Base-by-base conservation (phyloP, 2,888 invertebrate species). In the Drosophila mimetica region DNA sequence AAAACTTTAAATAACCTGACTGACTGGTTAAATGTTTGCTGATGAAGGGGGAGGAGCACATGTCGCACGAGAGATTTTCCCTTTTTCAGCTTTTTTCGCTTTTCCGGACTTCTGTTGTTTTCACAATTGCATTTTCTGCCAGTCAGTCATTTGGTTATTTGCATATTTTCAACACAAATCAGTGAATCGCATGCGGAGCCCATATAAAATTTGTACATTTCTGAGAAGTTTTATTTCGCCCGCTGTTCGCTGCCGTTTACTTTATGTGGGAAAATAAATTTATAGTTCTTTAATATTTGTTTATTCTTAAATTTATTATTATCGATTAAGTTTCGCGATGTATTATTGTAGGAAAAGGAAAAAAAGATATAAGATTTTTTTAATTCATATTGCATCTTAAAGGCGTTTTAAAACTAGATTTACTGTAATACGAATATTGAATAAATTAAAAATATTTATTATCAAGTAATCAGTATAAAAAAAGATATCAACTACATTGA, bases 101-200 rank as follows among this genome's bases (percentile, higher is more conserved):
- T 46, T 46, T 59, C 34, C 59, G 28, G 36, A 11, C 28, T 37
- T 28, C 18, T 37, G 55, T 52, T 57, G 42, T 14, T 7, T 36
- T 34, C 22, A 22, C 51, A 54, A 65, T 50, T 46, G 50, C 37
- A 47, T 30, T 61, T 66, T 59, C 58, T 52, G 59, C 59, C 52
- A 50, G 58, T 66, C 41, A 46, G 55, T 30, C 30, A 54, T 64
- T 70, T 69, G 39, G 65, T 65, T 67, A 75, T 79, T 79, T 77
- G 84, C 79, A 83, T 80, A 75, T 72, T 77, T 75, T 52, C 18
- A 34, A 42, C 55, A 61, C 63, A 83, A 79, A 69, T 77, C 72
- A 58, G 58, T 64, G 64, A 70, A 83, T 80, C 36, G 81, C 81
- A 80, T 79, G 79, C 73, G 54, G 52, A 13, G 25, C 28, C 52